Evolutionary conservation across 2,113 vertebrate genomes (phyloP).

Genomic region (Pluvialis apricaria): DNA sequence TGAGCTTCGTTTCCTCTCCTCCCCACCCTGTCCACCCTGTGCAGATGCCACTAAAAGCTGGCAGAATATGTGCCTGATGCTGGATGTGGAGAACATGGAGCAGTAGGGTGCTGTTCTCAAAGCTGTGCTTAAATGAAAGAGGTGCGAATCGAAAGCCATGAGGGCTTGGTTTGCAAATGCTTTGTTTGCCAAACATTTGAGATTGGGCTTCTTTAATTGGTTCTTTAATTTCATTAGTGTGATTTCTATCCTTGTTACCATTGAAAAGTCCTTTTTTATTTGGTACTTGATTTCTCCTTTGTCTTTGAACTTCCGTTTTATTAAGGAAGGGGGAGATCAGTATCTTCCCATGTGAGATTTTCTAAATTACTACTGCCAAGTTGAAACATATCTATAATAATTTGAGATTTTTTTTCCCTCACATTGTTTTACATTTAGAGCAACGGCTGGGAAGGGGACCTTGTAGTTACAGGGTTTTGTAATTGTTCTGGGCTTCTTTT

Average conservation of each 20-base stretch:
- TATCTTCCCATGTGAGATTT: not conserved
- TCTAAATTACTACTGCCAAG: not conserved
- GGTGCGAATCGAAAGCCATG: not conserved
- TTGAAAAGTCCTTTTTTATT: not conserved
- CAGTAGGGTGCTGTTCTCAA: not conserved
- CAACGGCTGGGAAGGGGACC: not conserved
- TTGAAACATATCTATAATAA: not conserved
- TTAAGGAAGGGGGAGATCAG: not conserved
- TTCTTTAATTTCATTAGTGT: not conserved
- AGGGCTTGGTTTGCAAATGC: not conserved
- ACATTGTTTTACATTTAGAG: not conserved
- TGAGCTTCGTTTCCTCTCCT: not conserved
- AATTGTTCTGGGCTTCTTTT: not conserved
- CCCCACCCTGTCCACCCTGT: too few species aligned
- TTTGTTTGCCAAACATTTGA: not conserved
- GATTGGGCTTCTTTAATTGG: not conserved
- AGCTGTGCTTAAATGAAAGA: not conserved
- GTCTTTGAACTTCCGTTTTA: not conserved
- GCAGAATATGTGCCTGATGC: not conserved
- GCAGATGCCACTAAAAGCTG: not conserved
- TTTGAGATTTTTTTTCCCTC: not conserved
- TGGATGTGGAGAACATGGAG: not conserved
- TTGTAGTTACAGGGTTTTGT: not conserved
- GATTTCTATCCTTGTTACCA: not conserved
- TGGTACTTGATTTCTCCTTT: not conserved